These are phyloP conservation scores for Dreissena polymorpha DNA, from an alignment of 1,140 invertebrate species.

Conservation along the genomic window DNA sequence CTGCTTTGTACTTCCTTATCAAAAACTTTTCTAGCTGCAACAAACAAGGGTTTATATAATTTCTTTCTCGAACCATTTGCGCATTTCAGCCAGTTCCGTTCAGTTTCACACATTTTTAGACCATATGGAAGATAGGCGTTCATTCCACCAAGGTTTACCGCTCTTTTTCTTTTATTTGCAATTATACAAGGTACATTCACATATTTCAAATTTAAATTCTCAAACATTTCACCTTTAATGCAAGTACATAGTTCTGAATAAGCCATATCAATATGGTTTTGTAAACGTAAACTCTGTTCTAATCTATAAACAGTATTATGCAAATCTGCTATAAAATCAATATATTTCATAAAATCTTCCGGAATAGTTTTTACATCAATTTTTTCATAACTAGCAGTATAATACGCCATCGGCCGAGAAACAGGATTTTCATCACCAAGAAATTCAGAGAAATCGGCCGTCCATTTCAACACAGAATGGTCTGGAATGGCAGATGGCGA, in stretches of 20 bases:
- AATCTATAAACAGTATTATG: conserved; percentile 1
- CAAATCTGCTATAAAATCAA: neutral
- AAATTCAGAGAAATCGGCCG: too few relatives aligned
- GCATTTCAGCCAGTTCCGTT: conserved; percentile 24
- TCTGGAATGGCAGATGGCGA: too few relatives aligned
- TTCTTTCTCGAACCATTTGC: neutral
- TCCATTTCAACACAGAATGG: too few relatives aligned
- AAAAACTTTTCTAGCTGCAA: neutral
- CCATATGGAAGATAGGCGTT: neutral
- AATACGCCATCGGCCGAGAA: too few relatives aligned
- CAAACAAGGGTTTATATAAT: conserved; percentile 8
- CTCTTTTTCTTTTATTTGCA: neutral
- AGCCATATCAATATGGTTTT: conserved; percentile 7
- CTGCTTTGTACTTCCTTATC: neutral
- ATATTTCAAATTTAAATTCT: conserved; percentile 2
- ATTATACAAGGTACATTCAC: neutral
- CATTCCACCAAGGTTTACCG: conserved; percentile 13
- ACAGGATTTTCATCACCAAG: too few relatives aligned
- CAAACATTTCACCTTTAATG: conserved; percentile 10
- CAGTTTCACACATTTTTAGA: neutral
- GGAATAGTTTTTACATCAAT: neutral
- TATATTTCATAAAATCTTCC: neutral
- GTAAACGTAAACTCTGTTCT: conserved; percentile 22
- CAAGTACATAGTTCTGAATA: neutral
- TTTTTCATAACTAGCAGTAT: neutral